phyloP scores from a whole-genome alignment of 2,113 vertebrate genomes.

The Gnathonemus longibarbis region DNA sequence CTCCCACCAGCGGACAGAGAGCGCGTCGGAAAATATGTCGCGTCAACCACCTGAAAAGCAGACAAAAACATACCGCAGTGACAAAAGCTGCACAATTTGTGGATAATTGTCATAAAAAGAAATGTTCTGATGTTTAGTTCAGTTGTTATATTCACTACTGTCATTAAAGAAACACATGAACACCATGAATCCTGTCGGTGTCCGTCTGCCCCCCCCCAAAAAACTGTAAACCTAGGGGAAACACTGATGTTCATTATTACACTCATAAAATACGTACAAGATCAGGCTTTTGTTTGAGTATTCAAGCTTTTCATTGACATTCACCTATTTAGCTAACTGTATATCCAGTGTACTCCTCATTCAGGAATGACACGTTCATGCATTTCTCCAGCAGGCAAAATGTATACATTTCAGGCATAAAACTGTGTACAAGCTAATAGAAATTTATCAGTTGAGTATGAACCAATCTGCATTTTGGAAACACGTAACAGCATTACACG shows the following conservation, averaged over 20 bases:
- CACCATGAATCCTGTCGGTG: too few species aligned
- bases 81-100: too few species aligned
- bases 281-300: neutral
- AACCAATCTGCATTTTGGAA: neutral
- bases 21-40: too few species aligned
- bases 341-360: neutral
- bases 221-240: neutral
- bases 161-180: too few species aligned
- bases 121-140: too few species aligned
- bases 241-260: neutral
- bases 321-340: neutral
- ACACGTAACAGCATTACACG: neutral
- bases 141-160: too few species aligned
- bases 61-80: too few species aligned
- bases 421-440: neutral
- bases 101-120: too few species aligned
- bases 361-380: neutral
- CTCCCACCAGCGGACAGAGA: too few species aligned
- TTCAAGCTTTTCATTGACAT: neutral
- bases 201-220: too few species aligned
- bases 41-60: too few species aligned
- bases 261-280: neutral
- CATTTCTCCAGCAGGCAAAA: neutral
- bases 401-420: neutral
- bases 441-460: neutral